phyloP scores from a whole-genome alignment of 2,113 vertebrate species.

The Heteronetta atricapilla region DNA sequence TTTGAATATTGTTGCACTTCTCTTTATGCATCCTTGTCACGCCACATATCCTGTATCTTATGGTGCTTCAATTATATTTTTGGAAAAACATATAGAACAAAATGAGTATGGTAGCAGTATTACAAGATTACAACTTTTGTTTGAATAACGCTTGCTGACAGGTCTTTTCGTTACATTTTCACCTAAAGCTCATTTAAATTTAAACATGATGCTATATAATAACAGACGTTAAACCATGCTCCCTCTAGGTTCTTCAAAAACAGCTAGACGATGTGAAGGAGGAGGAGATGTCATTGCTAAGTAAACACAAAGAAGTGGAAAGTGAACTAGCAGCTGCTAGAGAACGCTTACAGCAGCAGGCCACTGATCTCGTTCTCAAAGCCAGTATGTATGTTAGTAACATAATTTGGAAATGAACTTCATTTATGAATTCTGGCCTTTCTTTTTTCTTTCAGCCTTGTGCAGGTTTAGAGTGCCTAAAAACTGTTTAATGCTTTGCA shows the following conservation, averaged over 20 bases:
- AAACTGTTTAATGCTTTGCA: not conserved
- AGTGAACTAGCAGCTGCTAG: constrained; percentile 93
- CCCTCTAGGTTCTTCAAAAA: constrained; percentile 89
- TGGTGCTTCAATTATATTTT: not conserved
- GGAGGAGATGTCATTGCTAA: constrained; percentile 91
- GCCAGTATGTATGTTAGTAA: constrained; percentile 87
- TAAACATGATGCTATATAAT: not conserved
- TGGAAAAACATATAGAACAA: not conserved
- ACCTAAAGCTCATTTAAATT: not conserved
- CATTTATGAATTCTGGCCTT: not conserved
- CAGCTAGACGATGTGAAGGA: constrained; percentile 95
- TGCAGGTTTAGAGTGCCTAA: not conserved
- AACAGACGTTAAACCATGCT: constrained; percentile 33
- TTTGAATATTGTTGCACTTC: not conserved
- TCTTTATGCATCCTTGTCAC: not conserved
- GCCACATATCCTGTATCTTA: not conserved
- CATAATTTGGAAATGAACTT: constrained; percentile 7
- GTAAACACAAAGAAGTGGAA: constrained; percentile 95
- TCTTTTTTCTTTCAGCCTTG: not conserved
- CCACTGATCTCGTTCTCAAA: constrained; percentile 96
- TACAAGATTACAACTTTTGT: not conserved
- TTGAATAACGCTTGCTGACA: not conserved
- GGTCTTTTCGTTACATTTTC: not conserved
- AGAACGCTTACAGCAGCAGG: constrained; percentile 94
- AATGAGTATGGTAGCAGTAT: not conserved